These are phyloP conservation scores for Aspidiotus destructor DNA, from an alignment of 2,888 invertebrate species.

Conservation along the genomic window DNA sequence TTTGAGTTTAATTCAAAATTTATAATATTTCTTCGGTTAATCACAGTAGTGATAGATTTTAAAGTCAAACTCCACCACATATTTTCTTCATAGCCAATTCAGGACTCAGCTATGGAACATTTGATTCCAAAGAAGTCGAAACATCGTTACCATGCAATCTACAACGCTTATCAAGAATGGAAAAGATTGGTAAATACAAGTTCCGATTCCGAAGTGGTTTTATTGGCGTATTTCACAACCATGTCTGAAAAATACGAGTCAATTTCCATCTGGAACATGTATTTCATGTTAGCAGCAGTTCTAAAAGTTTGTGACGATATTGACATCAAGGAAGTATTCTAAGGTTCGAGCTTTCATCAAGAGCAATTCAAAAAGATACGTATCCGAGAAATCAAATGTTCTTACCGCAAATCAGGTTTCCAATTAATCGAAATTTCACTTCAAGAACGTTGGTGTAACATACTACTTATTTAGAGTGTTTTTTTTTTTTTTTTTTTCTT, in stretches of 20 bases:
- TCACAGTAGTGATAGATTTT: too few species aligned
- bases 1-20: too few species aligned
- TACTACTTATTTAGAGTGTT: background rate
- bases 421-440: too few species aligned
- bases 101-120: background rate
- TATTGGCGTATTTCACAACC: background rate
- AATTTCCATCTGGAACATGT: background rate
- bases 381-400: background rate
- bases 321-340: background rate
- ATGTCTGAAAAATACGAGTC: background rate
- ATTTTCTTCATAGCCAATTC: background rate
- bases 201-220: background rate
- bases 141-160: background rate
- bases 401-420: background rate
- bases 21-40: too few species aligned
- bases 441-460: too few species aligned
- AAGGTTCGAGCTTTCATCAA: background rate
- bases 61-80: background rate
- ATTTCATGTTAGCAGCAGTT: background rate
- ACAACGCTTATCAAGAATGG: too few species aligned
- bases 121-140: slow-evolving; percentile 1
- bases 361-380: background rate
- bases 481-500: background rate
- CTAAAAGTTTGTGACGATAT: background rate
- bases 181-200: background rate